A percentile compares a stretch with the other conserved stretches of the same genome.
Evolutionary conservation across 2,888 invertebrate genomes (phyloP).

Genomic region (Cylindroiulus punctatus): DNA sequence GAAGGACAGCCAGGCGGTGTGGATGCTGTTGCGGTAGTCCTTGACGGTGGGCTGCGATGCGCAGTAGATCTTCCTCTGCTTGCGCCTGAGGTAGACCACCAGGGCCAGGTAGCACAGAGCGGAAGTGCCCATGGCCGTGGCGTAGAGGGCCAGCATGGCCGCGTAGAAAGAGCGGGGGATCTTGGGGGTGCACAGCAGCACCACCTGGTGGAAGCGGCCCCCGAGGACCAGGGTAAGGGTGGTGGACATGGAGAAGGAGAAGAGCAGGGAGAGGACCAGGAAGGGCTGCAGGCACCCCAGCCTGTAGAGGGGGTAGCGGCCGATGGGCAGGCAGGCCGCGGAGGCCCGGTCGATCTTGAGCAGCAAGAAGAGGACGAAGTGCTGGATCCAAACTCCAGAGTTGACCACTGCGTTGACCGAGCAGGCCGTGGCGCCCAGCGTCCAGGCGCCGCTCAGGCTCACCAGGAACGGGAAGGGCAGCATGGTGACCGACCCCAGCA

Average conservation of each 20-base stretch:
- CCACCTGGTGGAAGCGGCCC: constrained; percentile 61
- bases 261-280: constrained; percentile 56
- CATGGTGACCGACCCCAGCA: constrained; percentile 61
- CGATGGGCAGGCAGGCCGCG: constrained; percentile 62
- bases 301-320: constrained; percentile 58
- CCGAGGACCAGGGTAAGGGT: constrained; percentile 55
- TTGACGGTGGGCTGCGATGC: constrained; percentile 47
- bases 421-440: constrained; percentile 60
- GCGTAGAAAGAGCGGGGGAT: constrained; percentile 62
- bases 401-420: constrained; percentile 61
- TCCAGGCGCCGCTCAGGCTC: constrained; percentile 61
- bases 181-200: constrained; percentile 62
- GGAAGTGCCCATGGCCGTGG: constrained; percentile 61
- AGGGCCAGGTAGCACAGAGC: constrained; percentile 61
- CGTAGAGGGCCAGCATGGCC: constrained; percentile 61
- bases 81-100: constrained; percentile 57
- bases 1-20: constrained; percentile 61
- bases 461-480: constrained; percentile 62
- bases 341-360: constrained; percentile 61
- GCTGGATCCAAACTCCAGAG: constrained; percentile 63
- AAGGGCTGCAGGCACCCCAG: constrained; percentile 49
- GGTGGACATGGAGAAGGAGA: constrained; percentile 55
- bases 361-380: constrained; percentile 61
- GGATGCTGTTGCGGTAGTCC: constrained; percentile 59
- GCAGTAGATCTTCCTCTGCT: constrained; percentile 51